Base-by-base conservation (phyloP, 2,113 vertebrate genomes). In the Antennarius striatus region DNA sequence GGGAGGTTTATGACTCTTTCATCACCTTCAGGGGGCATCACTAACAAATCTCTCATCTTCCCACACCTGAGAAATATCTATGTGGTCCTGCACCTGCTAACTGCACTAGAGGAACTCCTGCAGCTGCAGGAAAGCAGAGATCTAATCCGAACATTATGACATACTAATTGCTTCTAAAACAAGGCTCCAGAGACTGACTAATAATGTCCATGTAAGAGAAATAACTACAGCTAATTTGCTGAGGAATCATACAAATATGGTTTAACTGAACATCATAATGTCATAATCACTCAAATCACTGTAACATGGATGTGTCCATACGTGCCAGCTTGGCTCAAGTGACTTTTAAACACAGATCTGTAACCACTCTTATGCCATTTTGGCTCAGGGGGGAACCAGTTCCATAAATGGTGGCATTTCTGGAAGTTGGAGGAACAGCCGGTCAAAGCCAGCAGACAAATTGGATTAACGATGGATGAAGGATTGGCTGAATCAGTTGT, bases 241-340 rank as follows among this genome's bases (percentile, higher is more conserved):
- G 4, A 5, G 43, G 30, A 16, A 39, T 73, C 10, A 29, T 22
- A 13, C 16, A 46, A 43, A 62, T 30, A 12, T 48, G 42, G 15
- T n/a, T 9, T 11, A 53, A 11, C 12, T 28, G 10, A 54, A 13
- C 6, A 32, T 40, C 5, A 46, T 22, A 6, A 40, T 3, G 39
- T 3, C 8, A 28, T 3, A 40, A 36, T 39, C 43, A 67, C 13
- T 7, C 22, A 22, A 22, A 1, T 22, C 22, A 22, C 22, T 22
- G 2, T 22, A 22, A 22, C 22, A 22, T 1, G 0, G 12, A 4
- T 17, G 32, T 22, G 22, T 22, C 72, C 32, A 36, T 36, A 1
- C 32, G 3, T 22, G 86, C 72, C 92, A 93, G 93, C 17, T 92
- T 91, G 92, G 92, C 79, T 92, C 92, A 1, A 5, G 5, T 3